Conservation (phyloP, 2,797 vertebrate genomes). For the Erethizon dorsatum region DNA sequence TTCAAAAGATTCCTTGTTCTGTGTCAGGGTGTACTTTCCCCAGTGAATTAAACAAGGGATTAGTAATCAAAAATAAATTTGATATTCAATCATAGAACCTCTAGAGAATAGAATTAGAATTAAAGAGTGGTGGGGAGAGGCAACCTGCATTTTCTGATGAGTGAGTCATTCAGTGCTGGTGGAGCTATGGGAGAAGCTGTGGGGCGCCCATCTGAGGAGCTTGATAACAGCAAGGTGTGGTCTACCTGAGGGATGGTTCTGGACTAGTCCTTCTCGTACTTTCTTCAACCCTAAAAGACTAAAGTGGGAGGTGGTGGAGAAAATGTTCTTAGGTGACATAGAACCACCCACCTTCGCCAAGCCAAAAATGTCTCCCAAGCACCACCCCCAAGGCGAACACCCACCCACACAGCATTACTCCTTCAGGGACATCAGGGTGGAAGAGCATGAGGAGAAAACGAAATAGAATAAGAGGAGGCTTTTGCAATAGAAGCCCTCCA, state of each 20-base stretch:
- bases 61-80: slow-evolving; percentile 54
- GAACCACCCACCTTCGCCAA: not conserved
- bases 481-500: not conserved
- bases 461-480: not conserved
- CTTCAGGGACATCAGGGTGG: not conserved
- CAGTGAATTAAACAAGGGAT: slow-evolving; percentile 5
- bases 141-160: not conserved
- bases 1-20: not conserved
- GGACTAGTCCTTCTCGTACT: not conserved
- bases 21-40: slow-evolving; percentile 16
- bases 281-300: not conserved
- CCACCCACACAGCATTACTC: not conserved
- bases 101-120: slow-evolving; percentile 9
- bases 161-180: not conserved
- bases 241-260: not conserved
- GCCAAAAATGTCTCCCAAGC: not conserved
- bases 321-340: not conserved
- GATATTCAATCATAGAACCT: slow-evolving; percentile 21
- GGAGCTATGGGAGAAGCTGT: not conserved
- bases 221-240: not conserved
- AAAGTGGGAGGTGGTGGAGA: not conserved
- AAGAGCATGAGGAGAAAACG: not conserved
- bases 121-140: not conserved
- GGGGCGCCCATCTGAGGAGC: not conserved
- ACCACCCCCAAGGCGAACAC: not conserved